A percentile compares a stretch with the other conserved stretches of the same genome.
Conservation (phyloP, 2,113 vertebrate genomes). For the Oncorhynchus tshawytscha region DNA sequence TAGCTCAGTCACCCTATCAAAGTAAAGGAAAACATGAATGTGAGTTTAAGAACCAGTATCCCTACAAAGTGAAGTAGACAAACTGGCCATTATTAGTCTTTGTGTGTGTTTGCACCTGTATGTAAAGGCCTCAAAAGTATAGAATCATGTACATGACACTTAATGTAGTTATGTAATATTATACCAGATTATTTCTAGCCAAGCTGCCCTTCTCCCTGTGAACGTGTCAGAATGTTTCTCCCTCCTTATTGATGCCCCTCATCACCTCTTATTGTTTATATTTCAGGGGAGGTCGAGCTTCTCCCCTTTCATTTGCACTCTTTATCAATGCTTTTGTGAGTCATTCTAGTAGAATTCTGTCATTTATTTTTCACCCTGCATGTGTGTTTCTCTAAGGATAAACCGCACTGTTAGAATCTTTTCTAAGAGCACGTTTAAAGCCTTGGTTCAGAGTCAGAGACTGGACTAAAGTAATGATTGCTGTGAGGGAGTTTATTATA, state of each 20-base stretch:
- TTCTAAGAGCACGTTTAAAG: slow-evolving; percentile 64
- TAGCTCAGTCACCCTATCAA: background rate
- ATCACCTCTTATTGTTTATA: background rate
- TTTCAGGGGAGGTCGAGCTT: background rate
- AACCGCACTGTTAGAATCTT: slow-evolving; percentile 45
- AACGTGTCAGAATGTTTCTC: background rate
- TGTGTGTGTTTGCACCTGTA: background rate
- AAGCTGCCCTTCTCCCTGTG: background rate
- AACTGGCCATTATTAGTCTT: background rate
- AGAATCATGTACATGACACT: background rate
- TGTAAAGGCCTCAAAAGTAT: background rate
- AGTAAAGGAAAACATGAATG: background rate
- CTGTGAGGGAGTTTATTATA: slow-evolving; percentile 57
- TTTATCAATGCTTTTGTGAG: slow-evolving; percentile 26
- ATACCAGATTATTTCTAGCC: background rate
- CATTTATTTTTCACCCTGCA: slow-evolving; percentile 70
- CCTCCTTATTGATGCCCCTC: background rate
- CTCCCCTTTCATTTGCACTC: background rate
- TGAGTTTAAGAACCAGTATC: background rate
- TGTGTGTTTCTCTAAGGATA: slow-evolving; percentile 63
- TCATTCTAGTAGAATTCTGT: slow-evolving; percentile 26
- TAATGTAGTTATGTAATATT: background rate
- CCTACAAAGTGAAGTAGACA: background rate
- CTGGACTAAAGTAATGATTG: slow-evolving; percentile 60
- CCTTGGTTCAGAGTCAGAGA: slow-evolving; percentile 59